These are phyloP conservation scores for Lobophora halterata DNA, from an alignment of 2,888 invertebrate genomes.

Conservation along the genomic window DNA sequence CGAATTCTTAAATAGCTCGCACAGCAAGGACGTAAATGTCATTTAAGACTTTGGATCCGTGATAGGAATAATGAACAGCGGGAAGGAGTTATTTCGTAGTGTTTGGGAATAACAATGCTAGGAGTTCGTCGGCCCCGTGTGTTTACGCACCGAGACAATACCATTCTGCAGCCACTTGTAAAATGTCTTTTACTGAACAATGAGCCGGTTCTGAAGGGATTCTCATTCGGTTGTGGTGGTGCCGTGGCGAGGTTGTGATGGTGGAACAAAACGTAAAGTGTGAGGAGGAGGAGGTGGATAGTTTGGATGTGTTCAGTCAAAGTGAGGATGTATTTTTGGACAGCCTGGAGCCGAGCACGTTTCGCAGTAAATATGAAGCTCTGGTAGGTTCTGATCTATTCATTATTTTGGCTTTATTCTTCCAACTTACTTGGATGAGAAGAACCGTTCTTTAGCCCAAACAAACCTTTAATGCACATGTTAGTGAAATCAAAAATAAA, in stretches of 20 bases:
- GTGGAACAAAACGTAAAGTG: constrained; percentile 63
- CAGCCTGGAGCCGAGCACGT: constrained; percentile 61
- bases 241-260: constrained; percentile 47
- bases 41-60: constrained; percentile 59
- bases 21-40: constrained; percentile 53
- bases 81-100: constrained; percentile 54
- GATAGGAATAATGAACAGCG: constrained; percentile 62
- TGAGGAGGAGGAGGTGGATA: constrained; percentile 62
- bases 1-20: constrained; percentile 31
- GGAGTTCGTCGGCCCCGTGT: constrained; percentile 71
- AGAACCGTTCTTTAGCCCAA: too few relatives aligned
- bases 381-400: constrained; percentile 43
- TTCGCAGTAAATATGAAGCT: constrained; percentile 55
- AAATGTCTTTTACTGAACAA: constrained; percentile 51
- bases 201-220: constrained; percentile 29
- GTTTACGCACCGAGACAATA: constrained; percentile 59
- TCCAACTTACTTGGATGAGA: too few relatives aligned
- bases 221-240: constrained; percentile 26
- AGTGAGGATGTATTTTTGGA: constrained; percentile 65
- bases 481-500: too few relatives aligned
- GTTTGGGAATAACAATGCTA: constrained; percentile 73
- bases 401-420: too few relatives aligned
- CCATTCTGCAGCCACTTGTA: constrained; percentile 48
- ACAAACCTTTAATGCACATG: too few relatives aligned
- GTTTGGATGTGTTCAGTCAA: constrained; percentile 63